These are phyloP conservation scores for Toxotes chatareus DNA, from an alignment of 2,113 vertebrate genomes.

Conservation along the genomic window DNA sequence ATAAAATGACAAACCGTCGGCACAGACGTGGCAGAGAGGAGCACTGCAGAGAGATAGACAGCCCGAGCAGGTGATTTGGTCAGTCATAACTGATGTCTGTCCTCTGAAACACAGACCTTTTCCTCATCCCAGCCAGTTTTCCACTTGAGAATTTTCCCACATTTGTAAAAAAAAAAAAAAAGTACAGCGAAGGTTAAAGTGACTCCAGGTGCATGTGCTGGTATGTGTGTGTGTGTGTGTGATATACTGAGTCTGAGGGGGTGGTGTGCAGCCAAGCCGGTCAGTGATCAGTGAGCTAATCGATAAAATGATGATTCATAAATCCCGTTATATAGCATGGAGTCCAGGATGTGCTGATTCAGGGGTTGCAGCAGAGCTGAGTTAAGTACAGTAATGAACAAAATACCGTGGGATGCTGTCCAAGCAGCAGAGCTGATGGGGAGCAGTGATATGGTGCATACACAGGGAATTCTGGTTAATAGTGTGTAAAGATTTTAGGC, in stretches of 20 bases:
- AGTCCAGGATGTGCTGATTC: conserved; percentile 60
- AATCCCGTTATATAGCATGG: conserved; percentile 54
- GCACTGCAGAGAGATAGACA: conserved; percentile 17
- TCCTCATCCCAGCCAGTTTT: not conserved
- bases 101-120: not conserved
- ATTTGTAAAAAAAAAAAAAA: not conserved
- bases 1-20: not conserved
- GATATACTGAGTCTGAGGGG: not conserved
- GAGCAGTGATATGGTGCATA: conserved; percentile 26
- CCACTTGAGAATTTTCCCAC: conserved; percentile 11
- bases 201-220: not conserved
- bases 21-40: not conserved
- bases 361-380: conserved; percentile 32
- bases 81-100: conserved; percentile 1
- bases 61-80: not conserved
- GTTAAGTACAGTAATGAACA: conserved; percentile 51
- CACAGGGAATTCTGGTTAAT: conserved; percentile 9
- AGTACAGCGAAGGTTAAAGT: conserved; percentile 7
- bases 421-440: conserved; percentile 43
- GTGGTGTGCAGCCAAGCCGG: conserved; percentile 7
- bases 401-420: conserved; percentile 30
- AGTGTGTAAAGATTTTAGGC: conserved; percentile 17
- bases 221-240: not conserved
- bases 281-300: conserved; percentile 41
- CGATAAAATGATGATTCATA: conserved; percentile 64